Base-by-base conservation (phyloP, 2,888 invertebrate genomes). In the Drosophila setosimentum region DNA sequence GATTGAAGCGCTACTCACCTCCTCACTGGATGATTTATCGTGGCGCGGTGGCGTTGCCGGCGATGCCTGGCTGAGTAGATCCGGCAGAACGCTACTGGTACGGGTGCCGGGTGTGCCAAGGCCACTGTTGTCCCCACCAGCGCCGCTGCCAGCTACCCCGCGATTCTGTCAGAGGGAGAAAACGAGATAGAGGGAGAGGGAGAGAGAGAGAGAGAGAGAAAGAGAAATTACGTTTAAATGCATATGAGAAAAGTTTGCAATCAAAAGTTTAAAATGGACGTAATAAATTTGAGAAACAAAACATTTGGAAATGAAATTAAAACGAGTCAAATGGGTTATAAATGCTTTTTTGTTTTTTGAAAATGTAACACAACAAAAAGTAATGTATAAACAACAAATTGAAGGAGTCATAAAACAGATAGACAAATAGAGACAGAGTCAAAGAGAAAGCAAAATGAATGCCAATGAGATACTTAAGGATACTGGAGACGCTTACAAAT, bases 1-100 rank as follows among this genome's bases (percentile, higher is more conserved):
- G 49, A 33, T 16, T 35, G 21, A 45, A 55, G 35, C 66, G 58
- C 51, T 61, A 94, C 95, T 94, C 94, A 98, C 98, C 97, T 99
- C 99, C 94, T 99, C 99, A 92, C 97, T 98, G 90, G 97, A 97
- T 82, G 97, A 96, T 93, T 98, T 98, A 94, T 99, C 98, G 92
- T 96, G 97, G 62, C 98, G 94, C 82, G 96, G 96, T 71, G 98
- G 97, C 40, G 97, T 97, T 82, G 97, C 97, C 74, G 97, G 96
- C 69, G 96, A 96, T 72, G 96, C 96, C 94, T 97, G 98, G 92
- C 98, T 98, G 82, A 99, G 95, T 86, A 99, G 95, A 94, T 99
- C 99, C 63, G 99, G 99, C 84, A 99, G 95, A 66, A 99, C 99
- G 64, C 97, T 97, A 94, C 97, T 98, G 78, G 97, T 97, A 80